A percentile compares a stretch with the other conserved stretches of the same genome.
These are phyloP conservation scores for Ophthalmolycus amberensis DNA, from an alignment of 2,113 vertebrate genomes.

Conservation along the genomic window DNA sequence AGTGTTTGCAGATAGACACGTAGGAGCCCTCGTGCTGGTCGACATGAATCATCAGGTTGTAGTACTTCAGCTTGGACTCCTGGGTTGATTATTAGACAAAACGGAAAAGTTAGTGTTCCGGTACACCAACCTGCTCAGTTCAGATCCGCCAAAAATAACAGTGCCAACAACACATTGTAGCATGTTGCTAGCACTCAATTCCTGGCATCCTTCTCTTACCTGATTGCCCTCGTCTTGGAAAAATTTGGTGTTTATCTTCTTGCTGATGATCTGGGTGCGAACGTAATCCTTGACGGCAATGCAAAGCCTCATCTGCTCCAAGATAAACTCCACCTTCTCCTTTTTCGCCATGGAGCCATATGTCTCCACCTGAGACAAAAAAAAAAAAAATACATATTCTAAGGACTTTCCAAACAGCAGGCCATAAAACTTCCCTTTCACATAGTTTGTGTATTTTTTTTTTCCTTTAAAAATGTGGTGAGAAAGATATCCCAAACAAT, in stretches of 20 bases:
- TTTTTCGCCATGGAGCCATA: constrained; percentile 99
- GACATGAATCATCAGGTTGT: constrained; percentile 99
- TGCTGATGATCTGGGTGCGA: constrained; percentile 99
- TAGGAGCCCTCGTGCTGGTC: constrained; percentile 98
- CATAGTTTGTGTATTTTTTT: background rate
- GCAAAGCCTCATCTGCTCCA: constrained; percentile 99
- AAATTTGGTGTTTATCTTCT: constrained; percentile 99
- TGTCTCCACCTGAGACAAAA: constrained; percentile 90
- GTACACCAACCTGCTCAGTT: background rate
- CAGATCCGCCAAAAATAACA: background rate
- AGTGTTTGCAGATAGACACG: constrained; percentile 98
- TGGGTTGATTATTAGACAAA: constrained; percentile 69
- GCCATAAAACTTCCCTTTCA: background rate
- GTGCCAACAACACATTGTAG: background rate
- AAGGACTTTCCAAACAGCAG: background rate
- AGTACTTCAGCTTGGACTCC: constrained; percentile 97
- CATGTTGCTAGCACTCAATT: background rate
- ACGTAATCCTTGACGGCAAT: constrained; percentile 98
- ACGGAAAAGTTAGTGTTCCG: background rate
- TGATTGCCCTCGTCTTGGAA: constrained; percentile 96
- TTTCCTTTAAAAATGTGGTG: background rate
- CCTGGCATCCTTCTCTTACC: constrained; percentile 76
- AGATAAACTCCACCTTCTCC: constrained; percentile 96
- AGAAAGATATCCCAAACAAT: background rate
- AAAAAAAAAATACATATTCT: background rate